These are phyloP conservation scores for Venturia canescens DNA, from an alignment of 1,140 invertebrate genomes.

Conservation along the genomic window DNA sequence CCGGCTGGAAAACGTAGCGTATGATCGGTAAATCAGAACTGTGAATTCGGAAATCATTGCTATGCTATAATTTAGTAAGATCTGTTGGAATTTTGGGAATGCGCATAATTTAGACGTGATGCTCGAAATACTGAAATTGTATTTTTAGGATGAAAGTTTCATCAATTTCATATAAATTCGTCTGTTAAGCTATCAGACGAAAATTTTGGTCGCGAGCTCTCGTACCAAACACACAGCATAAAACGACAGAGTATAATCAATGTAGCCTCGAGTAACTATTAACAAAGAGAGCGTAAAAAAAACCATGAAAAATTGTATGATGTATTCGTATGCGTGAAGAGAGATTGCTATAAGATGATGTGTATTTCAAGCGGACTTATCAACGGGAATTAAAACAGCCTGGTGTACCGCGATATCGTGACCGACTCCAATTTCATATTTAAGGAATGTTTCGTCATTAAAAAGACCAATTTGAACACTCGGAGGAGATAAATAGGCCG, in stretches of 20 bases:
- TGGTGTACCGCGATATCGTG: conserved; percentile 18
- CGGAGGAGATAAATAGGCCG: neutral
- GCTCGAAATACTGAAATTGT: too few relatives aligned
- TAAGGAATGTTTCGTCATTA: conserved; percentile 5
- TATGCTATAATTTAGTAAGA: too few relatives aligned
- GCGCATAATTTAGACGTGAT: too few relatives aligned
- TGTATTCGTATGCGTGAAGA: conserved; percentile 55
- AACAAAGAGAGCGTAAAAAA: conserved; percentile 32
- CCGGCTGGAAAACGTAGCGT: too few relatives aligned
- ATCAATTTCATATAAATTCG: too few relatives aligned
- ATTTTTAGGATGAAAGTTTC: too few relatives aligned
- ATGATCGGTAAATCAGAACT: too few relatives aligned
- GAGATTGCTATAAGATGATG: conserved; percentile 42
- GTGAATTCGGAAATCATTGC: too few relatives aligned
- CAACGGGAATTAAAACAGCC: neutral
- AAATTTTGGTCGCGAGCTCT: too few relatives aligned
- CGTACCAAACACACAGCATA: too few relatives aligned
- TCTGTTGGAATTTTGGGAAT: too few relatives aligned
- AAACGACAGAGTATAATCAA: conserved; percentile 54
- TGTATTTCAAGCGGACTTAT: conserved; percentile 39
- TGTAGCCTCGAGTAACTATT: conserved; percentile 52
- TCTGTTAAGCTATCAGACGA: too few relatives aligned
- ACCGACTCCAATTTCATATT: conserved; percentile 40
- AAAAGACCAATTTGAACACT: neutral
- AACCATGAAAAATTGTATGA: conserved; percentile 49